Conservation (phyloP, 2,113 vertebrate species). For the Notarius quadriscutis region DNA sequence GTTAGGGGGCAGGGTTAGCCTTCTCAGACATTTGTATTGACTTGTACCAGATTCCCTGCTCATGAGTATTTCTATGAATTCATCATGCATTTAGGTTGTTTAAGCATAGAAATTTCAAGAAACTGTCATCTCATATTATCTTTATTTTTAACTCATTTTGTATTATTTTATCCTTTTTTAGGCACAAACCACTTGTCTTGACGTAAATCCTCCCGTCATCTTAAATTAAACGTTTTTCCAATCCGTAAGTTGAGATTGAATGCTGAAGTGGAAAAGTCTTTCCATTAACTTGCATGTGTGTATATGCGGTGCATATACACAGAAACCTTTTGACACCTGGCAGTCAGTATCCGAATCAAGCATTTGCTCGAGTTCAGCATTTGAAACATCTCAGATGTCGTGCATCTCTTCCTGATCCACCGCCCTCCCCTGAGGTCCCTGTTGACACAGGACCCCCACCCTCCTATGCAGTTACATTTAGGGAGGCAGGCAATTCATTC, state of each 20-base stretch:
- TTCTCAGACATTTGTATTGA: background rate
- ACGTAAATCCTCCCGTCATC: background rate
- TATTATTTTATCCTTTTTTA: background rate
- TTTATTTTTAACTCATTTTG: background rate
- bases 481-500: slow-evolving; percentile 63
- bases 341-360: slow-evolving; percentile 32
- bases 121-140: background rate
- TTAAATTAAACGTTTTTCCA: background rate
- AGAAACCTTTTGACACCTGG: slow-evolving; percentile 68
- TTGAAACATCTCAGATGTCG: slow-evolving; percentile 75
- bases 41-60: background rate
- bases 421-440: slow-evolving; percentile 62
- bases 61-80: background rate
- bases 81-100: background rate
- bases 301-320: slow-evolving; percentile 37
- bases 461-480: slow-evolving; percentile 67
- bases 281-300: slow-evolving; percentile 34
- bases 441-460: slow-evolving; percentile 67
- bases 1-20: background rate
- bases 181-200: background rate
- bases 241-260: background rate
- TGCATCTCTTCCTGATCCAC: slow-evolving; percentile 59
- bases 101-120: background rate
- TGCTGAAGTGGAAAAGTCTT: slow-evolving; percentile 33
- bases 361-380: slow-evolving; percentile 66